These are phyloP conservation scores for Pseudomyrmex pallidus DNA, from an alignment of 1,140 invertebrate species.

Conservation along the genomic window DNA sequence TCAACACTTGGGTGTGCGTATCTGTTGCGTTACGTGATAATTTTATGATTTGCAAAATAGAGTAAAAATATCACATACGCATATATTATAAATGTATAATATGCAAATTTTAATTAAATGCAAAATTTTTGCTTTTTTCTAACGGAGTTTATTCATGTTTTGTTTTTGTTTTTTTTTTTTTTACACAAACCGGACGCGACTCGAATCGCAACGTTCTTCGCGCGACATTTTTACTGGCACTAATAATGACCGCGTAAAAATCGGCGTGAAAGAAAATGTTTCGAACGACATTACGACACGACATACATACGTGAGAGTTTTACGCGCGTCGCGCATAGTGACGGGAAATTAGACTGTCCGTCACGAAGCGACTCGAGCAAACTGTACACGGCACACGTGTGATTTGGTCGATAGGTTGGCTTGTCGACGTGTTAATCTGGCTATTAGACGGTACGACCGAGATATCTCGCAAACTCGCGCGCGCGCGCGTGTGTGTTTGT, in stretches of 20 bases:
- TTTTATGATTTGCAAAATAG: no score
- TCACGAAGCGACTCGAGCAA: constrained; percentile 15
- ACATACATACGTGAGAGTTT: neutral
- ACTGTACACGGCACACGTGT: constrained; percentile 20
- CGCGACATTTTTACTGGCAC: neutral
- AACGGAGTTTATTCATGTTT: neutral
- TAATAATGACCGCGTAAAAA: neutral
- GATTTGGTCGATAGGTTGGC: constrained; percentile 55
- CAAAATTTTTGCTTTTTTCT: neutral
- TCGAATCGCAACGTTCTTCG: neutral
- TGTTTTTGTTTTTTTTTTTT: neutral
- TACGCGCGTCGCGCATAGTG: neutral
- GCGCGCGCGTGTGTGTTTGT: neutral
- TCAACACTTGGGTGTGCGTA: constrained; percentile 33
- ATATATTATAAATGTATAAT: neutral
- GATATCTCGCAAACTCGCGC: constrained; percentile 34
- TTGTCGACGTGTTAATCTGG: constrained; percentile 54
- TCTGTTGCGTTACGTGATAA: neutral
- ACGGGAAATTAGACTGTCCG: constrained; percentile 34
- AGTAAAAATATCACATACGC: no score
- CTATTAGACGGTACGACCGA: constrained; percentile 39
- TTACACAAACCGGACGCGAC: no score
- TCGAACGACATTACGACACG: neutral
- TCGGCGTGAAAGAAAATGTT: neutral
- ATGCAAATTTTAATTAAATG: neutral